Evolutionary conservation across 2,888 invertebrate species (phyloP).

Genomic region (Tinea semifulvella): DNA sequence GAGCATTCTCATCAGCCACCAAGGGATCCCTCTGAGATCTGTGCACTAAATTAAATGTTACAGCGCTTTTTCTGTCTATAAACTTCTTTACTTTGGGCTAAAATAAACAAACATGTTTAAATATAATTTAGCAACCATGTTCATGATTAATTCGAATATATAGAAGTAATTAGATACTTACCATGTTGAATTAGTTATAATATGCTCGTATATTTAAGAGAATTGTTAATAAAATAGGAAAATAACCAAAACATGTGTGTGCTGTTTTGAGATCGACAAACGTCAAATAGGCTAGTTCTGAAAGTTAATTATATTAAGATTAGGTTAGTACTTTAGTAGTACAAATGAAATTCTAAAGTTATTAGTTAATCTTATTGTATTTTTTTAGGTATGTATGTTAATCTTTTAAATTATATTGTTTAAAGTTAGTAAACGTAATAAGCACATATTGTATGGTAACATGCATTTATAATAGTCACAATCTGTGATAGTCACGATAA

Average conservation of each 20-base stretch:
- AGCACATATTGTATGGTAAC: too few species aligned
- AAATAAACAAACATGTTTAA: constrained; percentile 22
- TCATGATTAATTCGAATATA: too few species aligned
- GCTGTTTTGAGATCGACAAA: not conserved
- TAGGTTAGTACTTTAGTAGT: too few species aligned
- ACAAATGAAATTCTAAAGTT: too few species aligned
- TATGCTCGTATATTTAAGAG: not conserved
- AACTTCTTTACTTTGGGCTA: constrained; percentile 80
- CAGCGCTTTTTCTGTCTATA: constrained; percentile 90
- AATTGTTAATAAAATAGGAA: not conserved
- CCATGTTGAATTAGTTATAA: not conserved
- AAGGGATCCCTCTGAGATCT: constrained; percentile 95
- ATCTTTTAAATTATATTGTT: too few species aligned
- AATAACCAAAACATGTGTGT: not conserved
- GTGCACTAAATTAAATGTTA: constrained; percentile 92
- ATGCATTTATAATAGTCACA: too few species aligned
- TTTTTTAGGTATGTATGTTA: too few species aligned
- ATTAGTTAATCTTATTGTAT: too few species aligned
- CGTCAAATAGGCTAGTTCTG: not conserved
- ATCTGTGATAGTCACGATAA: too few species aligned
- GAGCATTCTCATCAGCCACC: constrained; percentile 86
- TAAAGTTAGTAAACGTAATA: too few species aligned
- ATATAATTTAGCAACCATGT: not conserved
- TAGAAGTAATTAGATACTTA: not conserved
- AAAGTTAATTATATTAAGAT: too few species aligned